Evolutionary conservation across 2,888 invertebrate species (phyloP), one percentile per base, ranked within the genome.

Genomic region (Brenthis daphne): DNA sequence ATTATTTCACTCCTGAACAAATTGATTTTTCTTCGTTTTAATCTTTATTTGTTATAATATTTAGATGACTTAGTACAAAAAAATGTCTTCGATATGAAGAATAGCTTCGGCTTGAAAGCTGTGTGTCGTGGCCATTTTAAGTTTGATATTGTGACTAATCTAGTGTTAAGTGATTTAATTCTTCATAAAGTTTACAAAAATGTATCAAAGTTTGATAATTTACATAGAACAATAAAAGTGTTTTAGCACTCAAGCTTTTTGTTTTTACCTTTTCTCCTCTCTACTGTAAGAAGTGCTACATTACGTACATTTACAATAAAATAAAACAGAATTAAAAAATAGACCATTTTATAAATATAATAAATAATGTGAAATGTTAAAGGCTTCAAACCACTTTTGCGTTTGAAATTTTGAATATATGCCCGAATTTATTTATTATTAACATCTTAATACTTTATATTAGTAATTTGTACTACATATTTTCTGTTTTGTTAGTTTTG

Each of bases 171-270:
- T 82, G 80, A 84, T 81, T 84, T 84, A 74, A 74, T 84, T 84
- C 85, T 82, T 85, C 86, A 83, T 84, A 76, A 84, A 84, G 82
- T 86, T 85, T 82, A 86, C 80, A 80, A 83, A 84, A 82, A 78
- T 89, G 87, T 89, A 90, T 84, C 80, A 82, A 80, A 84, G 82
- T 85, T 82, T 78, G 82, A 85, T 87, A 77, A 87, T 83, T 85
- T 86, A 85, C 81, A 87, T 90, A 89, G 87, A 86, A 83, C 86
- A 91, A 90, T 91, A 89, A 92, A 91, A 85, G 88, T 87, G 91
- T 88, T 90, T 90, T 88, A 90, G 86, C 80, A 69, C 53, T 64
- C 51, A 20, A 33, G 64, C 33, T 8, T 64, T 64, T 67, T 64
- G 20, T 12, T 37, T 61, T 67, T 48, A 20, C 33, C 54, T 6